These are phyloP conservation scores for Prorops nasuta DNA, from an alignment of 1,140 invertebrate species.

Conservation along the genomic window DNA sequence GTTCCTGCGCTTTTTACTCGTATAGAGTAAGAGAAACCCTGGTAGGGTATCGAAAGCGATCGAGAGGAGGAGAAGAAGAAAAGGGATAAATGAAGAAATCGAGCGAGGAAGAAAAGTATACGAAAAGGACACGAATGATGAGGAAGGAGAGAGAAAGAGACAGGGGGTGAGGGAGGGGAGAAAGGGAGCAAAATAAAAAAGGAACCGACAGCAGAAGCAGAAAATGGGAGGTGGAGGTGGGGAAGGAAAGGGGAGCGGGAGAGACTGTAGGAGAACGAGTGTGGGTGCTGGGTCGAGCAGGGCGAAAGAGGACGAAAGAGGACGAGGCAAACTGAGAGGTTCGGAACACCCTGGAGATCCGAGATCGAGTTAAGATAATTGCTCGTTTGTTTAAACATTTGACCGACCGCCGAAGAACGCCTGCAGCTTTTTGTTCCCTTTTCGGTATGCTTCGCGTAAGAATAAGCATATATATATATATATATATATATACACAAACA, in stretches of 20 bases:
- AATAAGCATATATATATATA: slow-evolving; percentile 1
- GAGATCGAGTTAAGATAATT: slow-evolving; percentile 55
- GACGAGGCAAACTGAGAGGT: slow-evolving; percentile 5
- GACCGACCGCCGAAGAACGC: slow-evolving; percentile 34
- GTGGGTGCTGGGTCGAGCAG: not conserved
- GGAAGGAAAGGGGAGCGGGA: slow-evolving; percentile 3
- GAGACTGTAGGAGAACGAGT: not conserved
- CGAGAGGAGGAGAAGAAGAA: no score
- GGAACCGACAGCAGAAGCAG: not conserved
- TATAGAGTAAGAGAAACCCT: no score
- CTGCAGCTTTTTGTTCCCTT: slow-evolving; percentile 24
- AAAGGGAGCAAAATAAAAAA: slow-evolving; percentile 2
- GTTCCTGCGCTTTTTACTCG: slow-evolving; percentile 41
- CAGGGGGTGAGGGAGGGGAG: slow-evolving; percentile 1
- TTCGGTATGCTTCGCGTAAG: slow-evolving; percentile 14
- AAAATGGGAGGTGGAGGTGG: not conserved
- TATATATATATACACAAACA: no score
- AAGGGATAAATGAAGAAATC: no score
- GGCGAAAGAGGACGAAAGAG: slow-evolving; percentile 6
- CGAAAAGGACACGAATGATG: not conserved
- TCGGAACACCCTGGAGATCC: slow-evolving; percentile 41
- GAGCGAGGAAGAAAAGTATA: no score
- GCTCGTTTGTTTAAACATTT: slow-evolving; percentile 55
- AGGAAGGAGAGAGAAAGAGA: slow-evolving; percentile 7
- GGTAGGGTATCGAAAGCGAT: slow-evolving; percentile 9